Percentiles rank a stretch among this genome's conserved stretches.
phyloP scores from a whole-genome alignment of 2,113 vertebrate species.

The Daphoenositta chrysoptera region DNA sequence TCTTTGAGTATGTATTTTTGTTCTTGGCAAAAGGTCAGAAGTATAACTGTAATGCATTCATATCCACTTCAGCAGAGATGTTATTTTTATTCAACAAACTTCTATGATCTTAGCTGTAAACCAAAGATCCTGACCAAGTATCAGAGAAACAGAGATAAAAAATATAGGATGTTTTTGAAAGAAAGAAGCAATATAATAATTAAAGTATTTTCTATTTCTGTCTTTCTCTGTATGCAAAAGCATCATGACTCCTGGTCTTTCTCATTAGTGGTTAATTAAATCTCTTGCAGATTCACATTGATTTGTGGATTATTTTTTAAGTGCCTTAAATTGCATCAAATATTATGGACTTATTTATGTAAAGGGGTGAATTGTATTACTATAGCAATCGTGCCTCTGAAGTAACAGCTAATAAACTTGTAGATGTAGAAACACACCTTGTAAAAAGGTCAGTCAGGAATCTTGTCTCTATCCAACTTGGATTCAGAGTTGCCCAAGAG shows the following conservation, averaged over 20 bases:
- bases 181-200: neutral
- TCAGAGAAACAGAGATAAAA: neutral
- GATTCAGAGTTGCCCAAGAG: neutral
- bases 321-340: neutral
- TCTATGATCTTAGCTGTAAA: conserved; percentile 3
- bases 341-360: neutral
- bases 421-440: neutral
- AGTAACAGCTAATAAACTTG: neutral
- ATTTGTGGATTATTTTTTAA: neutral
- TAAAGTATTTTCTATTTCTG: neutral
- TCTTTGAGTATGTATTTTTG: neutral
- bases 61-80: conserved; percentile 29
- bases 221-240: neutral
- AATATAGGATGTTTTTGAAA: neutral
- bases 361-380: neutral
- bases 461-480: fast-evolving
- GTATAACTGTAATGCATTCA: conserved; percentile 7
- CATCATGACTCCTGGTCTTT: neutral
- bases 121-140: neutral
- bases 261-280: neutral
- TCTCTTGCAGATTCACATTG: neutral
- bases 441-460: neutral
- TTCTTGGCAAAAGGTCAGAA: conserved; percentile 37
- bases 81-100: conserved; percentile 26
- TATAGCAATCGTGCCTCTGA: neutral